A percentile compares a stretch with the other conserved stretches of the same genome.
Evolutionary conservation across 1,140 invertebrate genomes (phyloP).

Genomic region (Meloidogyne exigua): DNA sequence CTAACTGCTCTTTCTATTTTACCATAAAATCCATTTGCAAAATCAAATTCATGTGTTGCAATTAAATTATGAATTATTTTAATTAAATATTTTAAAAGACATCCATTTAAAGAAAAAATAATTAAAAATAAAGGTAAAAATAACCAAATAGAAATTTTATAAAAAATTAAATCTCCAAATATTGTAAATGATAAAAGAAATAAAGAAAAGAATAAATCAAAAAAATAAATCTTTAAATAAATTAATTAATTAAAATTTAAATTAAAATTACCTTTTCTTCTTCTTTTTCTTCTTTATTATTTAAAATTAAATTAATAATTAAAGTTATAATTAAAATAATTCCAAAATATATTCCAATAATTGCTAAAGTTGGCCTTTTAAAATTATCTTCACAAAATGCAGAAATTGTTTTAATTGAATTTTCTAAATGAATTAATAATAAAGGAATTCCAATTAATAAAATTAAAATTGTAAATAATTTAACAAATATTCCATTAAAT

Average conservation of each 20-base stretch:
- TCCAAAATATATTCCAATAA: not conserved
- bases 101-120: slow-evolving; percentile 2
- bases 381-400: slow-evolving; percentile 21
- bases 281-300: not conserved
- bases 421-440: slow-evolving; percentile 17
- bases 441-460: slow-evolving; percentile 20
- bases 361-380: not conserved
- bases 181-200: slow-evolving; percentile 1
- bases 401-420: slow-evolving; percentile 18
- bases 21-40: slow-evolving; percentile 24
- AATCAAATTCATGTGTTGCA: slow-evolving; percentile 20
- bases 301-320: slow-evolving; percentile 2
- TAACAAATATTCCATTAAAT: not conserved
- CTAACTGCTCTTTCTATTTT: slow-evolving; percentile 22
- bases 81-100: not conserved
- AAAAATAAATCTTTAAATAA: not conserved
- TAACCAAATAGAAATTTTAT: not conserved
- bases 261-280: slow-evolving; percentile 12
- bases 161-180: not conserved
- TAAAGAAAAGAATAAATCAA: not conserved
- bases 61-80: not conserved
- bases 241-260: not conserved
- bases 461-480: slow-evolving; percentile 8
- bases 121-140: slow-evolving; percentile 2
- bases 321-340: slow-evolving; percentile 13